These are phyloP conservation scores for Acrocephalus arundinaceus DNA, from an alignment of 2,113 vertebrate species.

Conservation along the genomic window DNA sequence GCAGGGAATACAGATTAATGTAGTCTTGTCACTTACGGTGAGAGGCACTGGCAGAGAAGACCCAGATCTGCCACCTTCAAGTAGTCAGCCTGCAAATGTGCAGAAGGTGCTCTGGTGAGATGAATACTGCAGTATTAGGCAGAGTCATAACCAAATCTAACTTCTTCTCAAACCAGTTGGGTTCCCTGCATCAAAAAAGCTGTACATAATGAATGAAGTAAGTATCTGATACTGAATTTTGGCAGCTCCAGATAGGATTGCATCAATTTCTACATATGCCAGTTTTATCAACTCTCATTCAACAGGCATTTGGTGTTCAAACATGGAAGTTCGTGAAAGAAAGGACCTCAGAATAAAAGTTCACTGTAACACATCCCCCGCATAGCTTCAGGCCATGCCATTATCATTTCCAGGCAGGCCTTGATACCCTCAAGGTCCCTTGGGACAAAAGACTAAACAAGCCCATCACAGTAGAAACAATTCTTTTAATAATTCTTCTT, in stretches of 20 bases:
- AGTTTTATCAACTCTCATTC: background rate
- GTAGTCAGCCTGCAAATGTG: background rate
- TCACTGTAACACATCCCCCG: fast-evolving
- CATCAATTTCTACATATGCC: background rate
- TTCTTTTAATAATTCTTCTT: background rate
- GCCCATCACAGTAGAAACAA: background rate
- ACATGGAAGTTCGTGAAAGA: background rate
- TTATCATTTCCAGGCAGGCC: background rate
- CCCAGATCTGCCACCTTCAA: background rate
- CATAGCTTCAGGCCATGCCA: background rate
- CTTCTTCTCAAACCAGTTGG: slow-evolving; percentile 12
- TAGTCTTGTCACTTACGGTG: background rate
- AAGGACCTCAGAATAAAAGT: background rate
- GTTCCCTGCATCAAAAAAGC: background rate
- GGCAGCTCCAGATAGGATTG: background rate
- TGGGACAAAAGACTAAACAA: background rate
- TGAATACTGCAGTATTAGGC: background rate
- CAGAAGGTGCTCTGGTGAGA: background rate
- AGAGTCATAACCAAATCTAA: slow-evolving; percentile 28
- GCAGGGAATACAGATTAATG: background rate
- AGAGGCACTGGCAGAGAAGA: background rate
- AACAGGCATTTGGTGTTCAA: background rate
- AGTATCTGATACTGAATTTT: background rate
- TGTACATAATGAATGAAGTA: background rate
- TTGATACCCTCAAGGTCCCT: background rate